These are phyloP conservation scores for Amphimedon queenslandica DNA, from an alignment of 37 sponge, comb jelly and placozoan genomes.

Conservation along the genomic window DNA sequence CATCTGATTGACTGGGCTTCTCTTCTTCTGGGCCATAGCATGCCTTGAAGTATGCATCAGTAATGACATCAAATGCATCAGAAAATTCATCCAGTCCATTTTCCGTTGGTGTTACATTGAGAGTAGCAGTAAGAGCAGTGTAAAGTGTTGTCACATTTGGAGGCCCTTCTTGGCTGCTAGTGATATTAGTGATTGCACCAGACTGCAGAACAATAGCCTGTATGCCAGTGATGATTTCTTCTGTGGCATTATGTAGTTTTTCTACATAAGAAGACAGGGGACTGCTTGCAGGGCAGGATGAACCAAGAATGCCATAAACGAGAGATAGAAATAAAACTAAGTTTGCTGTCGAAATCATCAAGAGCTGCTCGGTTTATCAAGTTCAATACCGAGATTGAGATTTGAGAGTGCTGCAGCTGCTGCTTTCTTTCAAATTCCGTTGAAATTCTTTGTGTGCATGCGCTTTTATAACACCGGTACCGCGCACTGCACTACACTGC, in stretches of 20 bases:
- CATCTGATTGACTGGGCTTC: neutral
- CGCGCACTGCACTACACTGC: no score
- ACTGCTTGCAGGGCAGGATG: no score
- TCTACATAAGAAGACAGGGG: no score
- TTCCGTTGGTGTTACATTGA: neutral
- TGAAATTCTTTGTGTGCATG: no score
- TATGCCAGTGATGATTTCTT: neutral
- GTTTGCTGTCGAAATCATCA: neutral
- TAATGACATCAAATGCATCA: neutral
- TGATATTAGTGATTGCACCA: no score
- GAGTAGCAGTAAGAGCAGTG: neutral
- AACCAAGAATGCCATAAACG: no score
- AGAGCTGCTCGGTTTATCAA: neutral
- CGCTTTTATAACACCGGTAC: no score
- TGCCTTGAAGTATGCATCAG: neutral
- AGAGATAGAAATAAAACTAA: neutral
- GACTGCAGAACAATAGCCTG: neutral
- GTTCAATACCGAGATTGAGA: neutral
- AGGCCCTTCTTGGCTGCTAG: neutral
- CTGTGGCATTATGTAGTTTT: neutral
- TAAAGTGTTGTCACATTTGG: neutral
- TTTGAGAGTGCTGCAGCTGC: no score
- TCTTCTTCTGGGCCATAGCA: constrained; percentile 6
- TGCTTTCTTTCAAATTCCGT: no score
- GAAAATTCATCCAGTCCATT: neutral